Base-by-base conservation (phyloP, 2,113 vertebrate species). In the Oryzias curvinotus region DNA sequence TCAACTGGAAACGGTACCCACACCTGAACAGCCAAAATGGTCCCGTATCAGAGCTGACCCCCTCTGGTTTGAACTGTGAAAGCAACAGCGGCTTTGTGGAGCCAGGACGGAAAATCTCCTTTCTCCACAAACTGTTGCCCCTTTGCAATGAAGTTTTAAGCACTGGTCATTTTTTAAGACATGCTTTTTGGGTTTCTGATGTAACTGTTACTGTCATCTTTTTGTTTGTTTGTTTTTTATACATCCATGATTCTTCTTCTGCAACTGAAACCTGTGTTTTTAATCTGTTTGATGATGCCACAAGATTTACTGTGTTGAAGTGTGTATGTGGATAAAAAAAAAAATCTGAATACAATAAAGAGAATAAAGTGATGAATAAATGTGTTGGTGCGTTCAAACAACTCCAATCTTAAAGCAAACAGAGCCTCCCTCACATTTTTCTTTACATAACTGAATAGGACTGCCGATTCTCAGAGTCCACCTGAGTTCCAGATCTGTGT, bases 271-370 rank as follows among this genome's bases (percentile, higher is more conserved):
- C 23, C 78, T 68, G 80, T 78, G 65, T 83, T 72, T 64, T 85
- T 75, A 63, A 73, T 88, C 78, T 88, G 83, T 90, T 90, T 69
- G 78, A 89, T 85, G 71, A 90, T 88, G 87, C 91, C 85, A 85
- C 79, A 75, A 70, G 78, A 73, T 71, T 78, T 82, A 78, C 47
- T 87, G 85, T 89, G 72, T 84, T 72, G 63, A 86, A 64, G 36
- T 86, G 62, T 88, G 74, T 85, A 67, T 87, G 86, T 90, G 81
- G 76, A 81, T 13, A 59, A 84, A 71, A 79, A 71, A 79, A 82
- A 84, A 53, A 82, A 48, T 18, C 36, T 75, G 60, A 69, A 74
- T 68, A 64, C 78, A 91, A 87, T 88, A 77, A 90, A 90, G 82
- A 79, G 71, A 59, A 88, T 73, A 63, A 75, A 75, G 57, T 70